Percentiles rank a stretch among this genome's conserved stretches.
phyloP scores from a whole-genome alignment of 2,113 vertebrate genomes.

The Galbula dea region DNA sequence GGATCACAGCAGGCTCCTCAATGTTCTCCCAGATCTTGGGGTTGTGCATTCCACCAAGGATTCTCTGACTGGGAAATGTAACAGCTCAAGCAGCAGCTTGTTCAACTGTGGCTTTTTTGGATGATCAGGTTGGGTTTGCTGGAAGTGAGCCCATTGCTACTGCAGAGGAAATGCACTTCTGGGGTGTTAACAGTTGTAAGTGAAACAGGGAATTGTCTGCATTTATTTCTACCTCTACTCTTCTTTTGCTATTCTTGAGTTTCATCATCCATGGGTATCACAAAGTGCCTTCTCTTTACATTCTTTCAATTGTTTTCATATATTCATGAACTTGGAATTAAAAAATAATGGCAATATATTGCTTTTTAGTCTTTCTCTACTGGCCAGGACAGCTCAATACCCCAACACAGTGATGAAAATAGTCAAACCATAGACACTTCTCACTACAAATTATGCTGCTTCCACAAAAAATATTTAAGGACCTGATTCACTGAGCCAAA shows the following conservation, averaged over 20 bases:
- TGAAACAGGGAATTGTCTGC: background rate
- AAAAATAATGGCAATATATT: background rate
- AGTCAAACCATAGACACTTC: background rate
- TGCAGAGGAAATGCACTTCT: background rate
- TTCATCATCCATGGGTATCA: background rate
- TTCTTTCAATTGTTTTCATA: background rate
- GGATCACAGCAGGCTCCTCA: too few species aligned
- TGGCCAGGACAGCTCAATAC: background rate
- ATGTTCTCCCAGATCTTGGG: background rate
- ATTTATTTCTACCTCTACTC: background rate
- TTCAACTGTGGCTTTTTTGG: background rate
- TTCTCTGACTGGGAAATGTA: background rate
- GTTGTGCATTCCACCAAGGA: background rate
- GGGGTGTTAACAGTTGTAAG: background rate
- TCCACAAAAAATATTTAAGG: background rate
- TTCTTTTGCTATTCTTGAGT: background rate
- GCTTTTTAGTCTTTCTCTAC: background rate
- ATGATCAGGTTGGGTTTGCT: background rate
- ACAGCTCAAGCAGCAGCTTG: too few species aligned
- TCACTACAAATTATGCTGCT: background rate
- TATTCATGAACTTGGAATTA: background rate
- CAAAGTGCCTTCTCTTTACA: background rate
- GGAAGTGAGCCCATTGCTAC: background rate
- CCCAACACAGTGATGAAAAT: background rate
- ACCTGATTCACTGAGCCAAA: background rate